Evolutionary conservation across 2,113 vertebrate species (phyloP).

Genomic region (Perccottus glenii): DNA sequence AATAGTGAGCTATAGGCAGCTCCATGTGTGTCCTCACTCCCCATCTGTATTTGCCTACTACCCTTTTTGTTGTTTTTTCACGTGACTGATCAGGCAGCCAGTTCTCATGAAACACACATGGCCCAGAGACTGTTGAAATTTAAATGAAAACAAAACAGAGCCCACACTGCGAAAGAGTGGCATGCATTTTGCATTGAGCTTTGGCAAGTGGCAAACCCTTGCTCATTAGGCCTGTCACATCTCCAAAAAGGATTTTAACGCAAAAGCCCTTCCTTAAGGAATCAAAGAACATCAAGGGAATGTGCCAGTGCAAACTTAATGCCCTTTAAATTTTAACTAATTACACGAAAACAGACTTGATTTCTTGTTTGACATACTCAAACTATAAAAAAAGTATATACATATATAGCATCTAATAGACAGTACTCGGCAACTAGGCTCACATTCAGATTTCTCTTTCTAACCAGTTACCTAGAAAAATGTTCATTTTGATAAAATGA

Average conservation of each 20-base stretch:
- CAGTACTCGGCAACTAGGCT: too few relatives aligned
- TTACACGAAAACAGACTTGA: neutral
- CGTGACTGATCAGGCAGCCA: neutral
- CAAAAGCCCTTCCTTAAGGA: neutral
- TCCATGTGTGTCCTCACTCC: neutral
- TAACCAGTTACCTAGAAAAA: too few relatives aligned
- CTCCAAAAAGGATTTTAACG: conserved; percentile 30
- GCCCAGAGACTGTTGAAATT: conserved; percentile 29
- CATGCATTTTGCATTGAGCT: conserved; percentile 42
- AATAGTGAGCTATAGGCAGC: neutral
- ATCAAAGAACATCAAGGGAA: neutral
- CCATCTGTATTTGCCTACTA: neutral
- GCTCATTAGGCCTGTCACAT: conserved; percentile 36
- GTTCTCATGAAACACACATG: conserved; percentile 20
- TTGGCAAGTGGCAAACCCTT: conserved; percentile 32
- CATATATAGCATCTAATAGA: neutral
- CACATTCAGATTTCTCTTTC: too few relatives aligned
- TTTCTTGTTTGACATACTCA: neutral
- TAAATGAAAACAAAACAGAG: conserved; percentile 49
- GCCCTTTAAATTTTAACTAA: conserved; percentile 7
- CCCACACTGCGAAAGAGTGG: conserved; percentile 21
- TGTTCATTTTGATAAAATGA: too few relatives aligned
- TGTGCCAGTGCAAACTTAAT: neutral
- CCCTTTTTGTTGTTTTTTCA: conserved; percentile 6
- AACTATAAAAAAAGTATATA: neutral